Percentiles rank a stretch among this genome's conserved stretches.
Conservation (phyloP, 2,888 invertebrate genomes). For the Archips crataeganus region DNA sequence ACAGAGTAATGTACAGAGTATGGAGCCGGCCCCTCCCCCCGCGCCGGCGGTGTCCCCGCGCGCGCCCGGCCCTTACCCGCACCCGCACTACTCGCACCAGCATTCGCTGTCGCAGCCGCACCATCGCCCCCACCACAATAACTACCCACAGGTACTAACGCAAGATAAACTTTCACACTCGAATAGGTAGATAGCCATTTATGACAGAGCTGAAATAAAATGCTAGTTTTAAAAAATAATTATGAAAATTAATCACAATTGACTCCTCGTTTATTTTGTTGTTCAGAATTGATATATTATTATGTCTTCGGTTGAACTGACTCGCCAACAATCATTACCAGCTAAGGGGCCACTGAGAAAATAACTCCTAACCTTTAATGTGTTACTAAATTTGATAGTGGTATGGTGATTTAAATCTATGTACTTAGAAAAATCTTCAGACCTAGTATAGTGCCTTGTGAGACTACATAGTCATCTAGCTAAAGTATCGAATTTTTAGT, state of each 20-base stretch:
- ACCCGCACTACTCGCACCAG: slow-evolving; percentile 76
- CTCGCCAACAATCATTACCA: not conserved
- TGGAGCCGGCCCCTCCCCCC: slow-evolving; percentile 40
- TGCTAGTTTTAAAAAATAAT: no score
- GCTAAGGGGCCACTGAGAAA: no score
- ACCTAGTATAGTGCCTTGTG: slow-evolving; percentile 16
- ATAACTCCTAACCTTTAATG: no score
- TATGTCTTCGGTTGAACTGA: no score
- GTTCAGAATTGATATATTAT: no score
- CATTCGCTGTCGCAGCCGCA: slow-evolving; percentile 77
- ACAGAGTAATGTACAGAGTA: slow-evolving; percentile 34
- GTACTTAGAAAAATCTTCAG: not conserved
- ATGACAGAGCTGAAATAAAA: no score
- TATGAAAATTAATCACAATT: no score
- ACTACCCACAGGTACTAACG: slow-evolving; percentile 56
- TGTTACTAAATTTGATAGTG: no score
- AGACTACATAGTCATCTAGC: not conserved
- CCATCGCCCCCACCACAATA: slow-evolving; percentile 56
- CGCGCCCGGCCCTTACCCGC: slow-evolving; percentile 51
- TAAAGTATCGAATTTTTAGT: not conserved
- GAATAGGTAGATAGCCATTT: not conserved
- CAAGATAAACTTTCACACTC: not conserved
- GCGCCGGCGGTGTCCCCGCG: slow-evolving; percentile 22
- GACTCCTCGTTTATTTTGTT: no score
- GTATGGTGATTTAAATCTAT: not conserved